Evolutionary conservation across 2,888 invertebrate species (phyloP).

Genomic region (Melitaea athalia): DNA sequence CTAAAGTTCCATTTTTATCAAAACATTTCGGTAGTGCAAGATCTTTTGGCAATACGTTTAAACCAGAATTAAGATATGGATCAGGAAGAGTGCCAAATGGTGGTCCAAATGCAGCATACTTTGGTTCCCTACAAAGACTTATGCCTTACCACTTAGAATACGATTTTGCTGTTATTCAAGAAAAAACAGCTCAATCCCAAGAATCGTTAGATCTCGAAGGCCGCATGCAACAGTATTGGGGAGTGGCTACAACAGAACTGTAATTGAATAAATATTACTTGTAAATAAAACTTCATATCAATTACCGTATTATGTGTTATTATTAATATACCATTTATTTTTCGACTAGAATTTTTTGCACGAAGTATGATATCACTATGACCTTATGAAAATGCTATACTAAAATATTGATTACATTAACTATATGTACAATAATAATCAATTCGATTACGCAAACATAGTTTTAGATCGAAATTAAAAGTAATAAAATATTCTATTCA

Average conservation of each 20-base stretch:
- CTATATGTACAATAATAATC: conserved; percentile 65
- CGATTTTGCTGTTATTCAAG: conserved; percentile 92
- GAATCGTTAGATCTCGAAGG: conserved; percentile 91
- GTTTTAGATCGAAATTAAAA: conserved; percentile 49
- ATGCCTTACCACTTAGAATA: conserved; percentile 92
- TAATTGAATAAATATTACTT: conserved; percentile 63
- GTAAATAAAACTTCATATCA: conserved; percentile 74
- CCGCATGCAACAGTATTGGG: conserved; percentile 95
- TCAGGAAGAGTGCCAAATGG: conserved; percentile 85
- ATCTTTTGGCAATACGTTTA: conserved; percentile 86
- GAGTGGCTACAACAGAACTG: conserved; percentile 92
- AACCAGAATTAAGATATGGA: conserved; percentile 82
- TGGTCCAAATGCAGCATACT: conserved; percentile 93
- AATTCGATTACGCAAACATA: conserved; percentile 54
- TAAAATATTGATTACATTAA: conserved; percentile 33
- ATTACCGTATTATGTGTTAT: conserved; percentile 62
- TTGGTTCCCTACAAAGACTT: conserved; percentile 90
- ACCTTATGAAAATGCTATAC: conserved; percentile 51
- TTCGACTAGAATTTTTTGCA: conserved; percentile 81
- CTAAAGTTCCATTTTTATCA: conserved; percentile 83
- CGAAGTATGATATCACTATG: conserved; percentile 75
- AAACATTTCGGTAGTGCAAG: conserved; percentile 91
- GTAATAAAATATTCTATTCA: conserved; percentile 46
- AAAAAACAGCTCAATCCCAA: conserved; percentile 84
- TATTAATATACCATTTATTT: conserved; percentile 74